Conservation (phyloP, 2,888 invertebrate genomes). For the Clunio marinus region DNA sequence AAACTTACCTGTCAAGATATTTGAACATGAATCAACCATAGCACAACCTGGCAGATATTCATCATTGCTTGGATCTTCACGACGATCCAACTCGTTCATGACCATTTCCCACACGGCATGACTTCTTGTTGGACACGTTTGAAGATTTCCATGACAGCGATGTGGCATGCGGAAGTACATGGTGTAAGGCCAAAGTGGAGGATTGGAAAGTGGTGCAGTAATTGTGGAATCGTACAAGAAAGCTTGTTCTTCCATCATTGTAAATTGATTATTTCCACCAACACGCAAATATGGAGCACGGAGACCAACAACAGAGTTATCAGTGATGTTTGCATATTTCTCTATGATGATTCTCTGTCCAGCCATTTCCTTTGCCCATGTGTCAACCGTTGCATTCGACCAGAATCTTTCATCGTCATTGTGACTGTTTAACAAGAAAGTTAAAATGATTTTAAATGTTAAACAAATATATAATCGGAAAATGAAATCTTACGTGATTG, state of each 20-base stretch:
- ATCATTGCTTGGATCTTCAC: constrained; percentile 85
- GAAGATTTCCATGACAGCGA: constrained; percentile 86
- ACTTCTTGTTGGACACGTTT: constrained; percentile 85
- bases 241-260: constrained; percentile 95
- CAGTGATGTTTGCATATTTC: constrained; percentile 83
- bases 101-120: constrained; percentile 97
- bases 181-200: constrained; percentile 96
- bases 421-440: constrained; percentile 57
- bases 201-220: constrained; percentile 83
- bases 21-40: constrained; percentile 93
- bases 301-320: constrained; percentile 87
- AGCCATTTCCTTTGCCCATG: constrained; percentile 94
- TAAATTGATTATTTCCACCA: constrained; percentile 93
- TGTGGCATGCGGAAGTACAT: constrained; percentile 97
- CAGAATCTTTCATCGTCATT: constrained; percentile 89
- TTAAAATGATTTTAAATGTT: constrained; percentile 11
- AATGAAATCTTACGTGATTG: constrained; percentile 73
- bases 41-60: constrained; percentile 87
- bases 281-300: constrained; percentile 86
- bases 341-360: constrained; percentile 88
- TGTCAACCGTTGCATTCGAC: constrained; percentile 87
- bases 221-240: constrained; percentile 95
- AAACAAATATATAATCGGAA: constrained; percentile 17
- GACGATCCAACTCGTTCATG: constrained; percentile 86
- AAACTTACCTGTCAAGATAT: constrained; percentile 62